Conservation (phyloP, 2,797 vertebrate species). For the Botia almorhae region DNA sequence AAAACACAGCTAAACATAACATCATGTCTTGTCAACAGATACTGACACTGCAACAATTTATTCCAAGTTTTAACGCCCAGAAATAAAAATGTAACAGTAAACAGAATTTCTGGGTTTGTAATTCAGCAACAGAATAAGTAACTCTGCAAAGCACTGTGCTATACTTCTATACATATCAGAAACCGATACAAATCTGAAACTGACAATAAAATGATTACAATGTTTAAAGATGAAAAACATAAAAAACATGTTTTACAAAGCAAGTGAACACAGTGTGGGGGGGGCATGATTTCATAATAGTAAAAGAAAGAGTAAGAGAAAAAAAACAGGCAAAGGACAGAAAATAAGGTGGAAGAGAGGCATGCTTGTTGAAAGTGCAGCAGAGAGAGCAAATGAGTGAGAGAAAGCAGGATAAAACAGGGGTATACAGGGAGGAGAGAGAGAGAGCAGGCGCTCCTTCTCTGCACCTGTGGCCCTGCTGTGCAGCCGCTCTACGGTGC, state of each 20-base stretch:
- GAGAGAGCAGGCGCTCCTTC: constrained; percentile 40
- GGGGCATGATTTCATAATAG: constrained; percentile 11
- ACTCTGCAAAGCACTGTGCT: constrained; percentile 6
- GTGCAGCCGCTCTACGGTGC: constrained; percentile 68
- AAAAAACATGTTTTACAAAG: not conserved
- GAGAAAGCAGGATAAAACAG: not conserved
- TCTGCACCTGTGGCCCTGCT: constrained; percentile 76
- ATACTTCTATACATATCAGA: not conserved
- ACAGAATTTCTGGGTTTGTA: no score
- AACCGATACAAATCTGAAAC: no score
- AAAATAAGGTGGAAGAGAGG: not conserved
- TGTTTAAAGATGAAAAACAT: not conserved
- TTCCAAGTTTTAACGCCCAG: not conserved
- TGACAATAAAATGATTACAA: not conserved
- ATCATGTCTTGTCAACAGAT: not conserved
- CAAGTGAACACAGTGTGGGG: not conserved
- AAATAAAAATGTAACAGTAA: not conserved
- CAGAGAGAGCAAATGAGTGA: not conserved
- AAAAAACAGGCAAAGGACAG: constrained; percentile 1
- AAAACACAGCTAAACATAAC: no score
- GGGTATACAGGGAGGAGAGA: not conserved
- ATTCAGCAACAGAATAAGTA: no score
- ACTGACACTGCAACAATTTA: not conserved
- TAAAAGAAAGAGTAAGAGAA: not conserved
- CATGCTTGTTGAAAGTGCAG: not conserved